Evolutionary conservation across 2,888 invertebrate genomes (phyloP).

Genomic region (Tiphia femorata): DNA sequence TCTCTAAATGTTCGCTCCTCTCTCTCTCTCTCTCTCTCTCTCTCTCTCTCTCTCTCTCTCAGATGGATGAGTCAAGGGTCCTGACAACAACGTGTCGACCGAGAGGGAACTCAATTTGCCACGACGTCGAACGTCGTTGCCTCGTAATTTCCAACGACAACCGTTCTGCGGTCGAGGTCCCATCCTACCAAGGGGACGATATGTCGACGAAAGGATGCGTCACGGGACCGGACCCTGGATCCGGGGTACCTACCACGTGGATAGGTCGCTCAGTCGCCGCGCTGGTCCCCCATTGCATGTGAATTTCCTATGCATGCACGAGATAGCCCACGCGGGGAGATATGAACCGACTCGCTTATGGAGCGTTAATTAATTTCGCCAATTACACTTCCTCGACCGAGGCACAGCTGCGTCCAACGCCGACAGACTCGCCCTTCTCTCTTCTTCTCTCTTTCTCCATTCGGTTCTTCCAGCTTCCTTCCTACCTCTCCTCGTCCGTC

Average conservation of each 20-base stretch:
- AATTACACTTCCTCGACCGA: constrained; percentile 42
- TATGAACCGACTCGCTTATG: constrained; percentile 36
- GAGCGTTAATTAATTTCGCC: constrained; percentile 56
- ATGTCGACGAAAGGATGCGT: constrained; percentile 30
- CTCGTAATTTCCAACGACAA: constrained; percentile 14
- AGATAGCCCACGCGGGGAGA: constrained; percentile 20
- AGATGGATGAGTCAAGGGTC: no score
- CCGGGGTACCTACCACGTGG: no score
- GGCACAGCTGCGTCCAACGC: background rate
- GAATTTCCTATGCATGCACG: constrained; percentile 23
- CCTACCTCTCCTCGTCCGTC: no score
- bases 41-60: no score
- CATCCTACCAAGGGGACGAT: constrained; percentile 19
- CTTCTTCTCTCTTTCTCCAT: background rate
- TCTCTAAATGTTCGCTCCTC: no score
- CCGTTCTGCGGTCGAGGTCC: constrained; percentile 8
- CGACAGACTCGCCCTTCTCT: background rate
- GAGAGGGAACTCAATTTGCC: no score
- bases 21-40: no score
- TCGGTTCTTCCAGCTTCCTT: no score
- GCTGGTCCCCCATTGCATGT: constrained; percentile 29
- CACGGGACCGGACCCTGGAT: no score
- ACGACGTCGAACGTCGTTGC: no score
- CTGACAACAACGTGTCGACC: no score
- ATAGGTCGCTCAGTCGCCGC: constrained; percentile 8